Evolutionary conservation across 35 echinoderm and acorn worm genomes (phyloP), one percentile per base, ranked within the genome.

Genomic region (Ophioderma brevispina): DNA sequence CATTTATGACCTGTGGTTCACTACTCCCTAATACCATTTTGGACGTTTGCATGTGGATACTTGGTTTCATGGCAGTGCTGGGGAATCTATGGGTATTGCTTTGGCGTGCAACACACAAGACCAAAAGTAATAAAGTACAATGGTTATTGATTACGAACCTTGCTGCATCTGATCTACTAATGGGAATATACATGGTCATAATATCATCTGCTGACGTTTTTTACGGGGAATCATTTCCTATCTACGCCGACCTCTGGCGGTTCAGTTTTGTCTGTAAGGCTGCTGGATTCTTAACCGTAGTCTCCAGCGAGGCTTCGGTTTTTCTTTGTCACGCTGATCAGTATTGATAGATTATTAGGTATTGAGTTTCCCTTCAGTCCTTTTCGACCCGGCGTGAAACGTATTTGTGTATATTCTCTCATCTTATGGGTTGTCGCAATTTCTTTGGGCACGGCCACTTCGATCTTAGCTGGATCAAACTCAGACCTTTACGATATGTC

Each of bases 281-380:
- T 13, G 52, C 70, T 41, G 90, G 90, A 17, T 30, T 92, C 19
- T 5, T 92, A 31, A 39, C 90, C 1, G 38, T 86, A 19, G 18
- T 92, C n/a, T 92, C 90, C 15, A 87, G 90, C 40, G 90, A 92
- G 33, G 75, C 83, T 13, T 92, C 90, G 5, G 90, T 92, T 5
- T 85, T 91, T 34, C 59, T 80, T 86, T 21, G 17, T 92, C 17
- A 79, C 90, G 37, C 36, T 92, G 17, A 92, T 92, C 11, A 92
- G 82, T 32, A 76, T 84, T 17, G 90, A 92, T 78, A 40, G 90
- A 35, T 39, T 92, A 34, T 34, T 86, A 21, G 76, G 75, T 0
- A 76, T 92, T 35, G 83, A 78, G 18, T 92, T 92, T 28, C 83
- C 90, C 0, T 91, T 91, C 32, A 37, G 59, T 70, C 23, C 59